Evolutionary conservation across 1,140 invertebrate genomes (phyloP), one percentile per base, ranked within the genome.

Genomic region (Belonocnema kinseyi): DNA sequence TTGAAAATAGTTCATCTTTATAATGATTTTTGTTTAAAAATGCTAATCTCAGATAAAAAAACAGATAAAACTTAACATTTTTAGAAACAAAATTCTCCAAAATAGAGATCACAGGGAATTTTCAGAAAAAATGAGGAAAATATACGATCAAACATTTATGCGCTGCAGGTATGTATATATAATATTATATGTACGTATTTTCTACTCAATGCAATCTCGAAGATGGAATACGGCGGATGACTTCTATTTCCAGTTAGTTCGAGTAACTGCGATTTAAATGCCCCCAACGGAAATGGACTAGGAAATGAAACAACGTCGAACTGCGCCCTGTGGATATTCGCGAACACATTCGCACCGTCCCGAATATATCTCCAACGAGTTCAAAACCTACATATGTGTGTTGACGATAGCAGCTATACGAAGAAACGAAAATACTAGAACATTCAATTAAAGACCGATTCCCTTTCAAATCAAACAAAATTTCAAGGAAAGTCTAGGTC

Each of bases 201-300:
- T 72, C 54, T 17, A 74, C 26, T 11, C 11, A 46, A 54, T 54
- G 79, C 82, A 84, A 84, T 86, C 80, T 85, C 82, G 80, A 83
- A 84, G 82, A 87, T 80, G 81, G 82, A 83, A 83, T 82, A 83
- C 76, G 82, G 79, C 79, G 82, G 86, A 84, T 83, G 83, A 87
- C 85, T 88, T 84, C 84, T 86, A 86, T 88, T 88, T 86, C 85
- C 86, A 85, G 85, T 87, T 87, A 83, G 85, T 84, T 86, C 79
- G 84, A 80, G 82, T 86, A 88, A 88, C 86, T 88, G 82, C 83
- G 84, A 88, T 90, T 87, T 88, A 88, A 90, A 88, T 88, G 87
- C 83, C 82, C 83, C 83, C 87, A 88, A 88, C 87, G 88, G 87
- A 90, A 90, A 90, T 89, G 85, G 85, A 87, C 88, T 88, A 88